Evolutionary conservation across 2,888 invertebrate species (phyloP).

Genomic region (Urechis unicinctus): DNA sequence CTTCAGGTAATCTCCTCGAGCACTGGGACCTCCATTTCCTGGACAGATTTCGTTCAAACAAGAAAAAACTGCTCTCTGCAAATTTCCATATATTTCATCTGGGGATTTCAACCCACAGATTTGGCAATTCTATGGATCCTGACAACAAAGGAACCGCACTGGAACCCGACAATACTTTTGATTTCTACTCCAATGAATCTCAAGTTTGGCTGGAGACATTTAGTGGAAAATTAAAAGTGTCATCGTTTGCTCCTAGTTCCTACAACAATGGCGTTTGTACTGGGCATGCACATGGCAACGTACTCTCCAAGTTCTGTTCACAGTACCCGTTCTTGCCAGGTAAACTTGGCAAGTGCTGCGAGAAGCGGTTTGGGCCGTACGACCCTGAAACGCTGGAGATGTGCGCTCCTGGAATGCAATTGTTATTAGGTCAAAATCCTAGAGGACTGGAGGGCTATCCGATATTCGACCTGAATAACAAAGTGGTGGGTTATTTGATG

Average conservation of each 20-base stretch:
- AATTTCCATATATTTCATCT: slow-evolving; percentile 58
- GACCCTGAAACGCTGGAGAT: too few species aligned
- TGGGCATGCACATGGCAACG: not conserved
- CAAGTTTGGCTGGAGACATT: slow-evolving; percentile 79
- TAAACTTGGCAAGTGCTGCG: too few species aligned
- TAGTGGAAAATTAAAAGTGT: slow-evolving; percentile 53
- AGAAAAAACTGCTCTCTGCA: not conserved
- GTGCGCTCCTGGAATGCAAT: not conserved
- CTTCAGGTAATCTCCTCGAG: slow-evolving; percentile 11
- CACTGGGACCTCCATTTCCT: slow-evolving; percentile 9
- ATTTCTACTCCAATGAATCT: slow-evolving; percentile 69
- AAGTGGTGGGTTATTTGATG: slow-evolving; percentile 7
- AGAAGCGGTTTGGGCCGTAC: too few species aligned
- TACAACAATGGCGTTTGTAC: too few species aligned
- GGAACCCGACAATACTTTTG: slow-evolving; percentile 71
- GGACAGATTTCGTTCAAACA: not conserved
- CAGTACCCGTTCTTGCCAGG: too few species aligned
- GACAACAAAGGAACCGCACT: slow-evolving; percentile 64
- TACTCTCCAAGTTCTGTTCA: too few species aligned
- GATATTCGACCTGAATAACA: slow-evolving; percentile 5
- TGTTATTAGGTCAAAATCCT: not conserved
- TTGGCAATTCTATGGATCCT: slow-evolving; percentile 80
- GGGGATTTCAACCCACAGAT: slow-evolving; percentile 79
- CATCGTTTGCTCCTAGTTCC: too few species aligned
- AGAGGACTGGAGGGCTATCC: too few species aligned